Conservation (phyloP, 2,113 vertebrate genomes). For the Paralichthys olivaceus region DNA sequence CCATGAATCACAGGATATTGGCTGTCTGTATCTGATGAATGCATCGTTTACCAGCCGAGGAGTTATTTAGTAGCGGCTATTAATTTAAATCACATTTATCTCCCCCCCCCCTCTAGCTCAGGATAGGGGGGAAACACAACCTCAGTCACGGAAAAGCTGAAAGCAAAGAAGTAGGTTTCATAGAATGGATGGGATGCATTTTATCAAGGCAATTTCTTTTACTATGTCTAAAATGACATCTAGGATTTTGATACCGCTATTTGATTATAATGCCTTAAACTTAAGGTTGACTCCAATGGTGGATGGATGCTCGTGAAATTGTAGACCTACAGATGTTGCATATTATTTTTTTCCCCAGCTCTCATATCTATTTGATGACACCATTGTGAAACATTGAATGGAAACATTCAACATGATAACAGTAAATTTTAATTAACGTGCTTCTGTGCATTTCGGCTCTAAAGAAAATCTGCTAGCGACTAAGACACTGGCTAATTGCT, state of each 20-base stretch:
- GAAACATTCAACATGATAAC: not conserved
- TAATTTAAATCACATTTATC: constrained; percentile 99
- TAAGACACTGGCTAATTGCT: constrained; percentile 81
- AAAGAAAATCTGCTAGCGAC: constrained; percentile 75
- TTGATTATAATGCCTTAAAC: constrained; percentile 1
- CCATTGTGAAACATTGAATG: not conserved
- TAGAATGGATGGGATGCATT: constrained; percentile 11
- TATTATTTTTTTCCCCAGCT: not conserved
- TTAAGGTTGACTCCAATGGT: not conserved
- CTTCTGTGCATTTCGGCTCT: constrained; percentile 73
- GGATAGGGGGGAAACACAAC: constrained; percentile 45
- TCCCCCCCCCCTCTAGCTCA: constrained; percentile 58
- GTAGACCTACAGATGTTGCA: not conserved
- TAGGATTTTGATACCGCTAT: constrained; percentile 3
- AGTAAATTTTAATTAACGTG: constrained; percentile 46
- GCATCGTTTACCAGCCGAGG: constrained; percentile 99
- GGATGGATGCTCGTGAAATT: not conserved
- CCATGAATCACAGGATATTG: constrained; percentile 99
- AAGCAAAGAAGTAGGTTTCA: constrained; percentile 35
- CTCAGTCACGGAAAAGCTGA: constrained; percentile 35
- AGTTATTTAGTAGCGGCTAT: constrained; percentile 99
- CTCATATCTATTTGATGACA: not conserved
- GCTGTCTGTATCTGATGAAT: constrained; percentile 99
- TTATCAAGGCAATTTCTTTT: constrained; percentile 25
- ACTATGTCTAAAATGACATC: constrained; percentile 2